A percentile compares a stretch with the other conserved stretches of the same genome.
phyloP scores from a whole-genome alignment of 2,888 invertebrate species.

The Choreutis nemorana region DNA sequence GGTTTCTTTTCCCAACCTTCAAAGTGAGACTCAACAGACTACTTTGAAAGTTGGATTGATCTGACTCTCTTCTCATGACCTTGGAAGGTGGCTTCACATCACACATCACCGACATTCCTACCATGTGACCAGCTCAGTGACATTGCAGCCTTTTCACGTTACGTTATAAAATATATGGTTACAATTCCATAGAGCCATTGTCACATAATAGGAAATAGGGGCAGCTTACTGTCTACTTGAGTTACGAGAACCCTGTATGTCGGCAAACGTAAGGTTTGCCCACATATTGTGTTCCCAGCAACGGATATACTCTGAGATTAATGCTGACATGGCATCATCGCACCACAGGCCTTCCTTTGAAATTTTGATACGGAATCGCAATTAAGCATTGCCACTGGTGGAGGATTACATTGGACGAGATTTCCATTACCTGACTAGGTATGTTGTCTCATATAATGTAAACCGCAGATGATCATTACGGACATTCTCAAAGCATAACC shows the following conservation, averaged over 20 bases:
- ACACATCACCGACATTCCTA: conserved; percentile 37
- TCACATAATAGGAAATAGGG: conserved; percentile 38
- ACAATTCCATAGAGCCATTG: conserved; percentile 40
- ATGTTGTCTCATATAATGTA: conserved; percentile 24
- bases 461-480: conserved; percentile 19
- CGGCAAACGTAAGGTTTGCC: conserved; percentile 33
- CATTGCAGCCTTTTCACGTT: conserved; percentile 29
- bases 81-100: conserved; percentile 36
- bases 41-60: too few species aligned
- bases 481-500: conserved; percentile 42
- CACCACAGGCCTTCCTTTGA: conserved; percentile 20
- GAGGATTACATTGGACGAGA: conserved; percentile 25
- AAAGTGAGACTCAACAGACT: too few species aligned
- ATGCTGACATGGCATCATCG: conserved; percentile 13
- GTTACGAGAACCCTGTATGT: conserved; percentile 56
- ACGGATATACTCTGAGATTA: conserved; percentile 35
- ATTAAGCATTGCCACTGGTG: conserved; percentile 22
- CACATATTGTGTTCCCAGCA: conserved; percentile 50
- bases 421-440: conserved; percentile 11
- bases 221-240: conserved; percentile 45
- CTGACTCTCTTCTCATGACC: too few species aligned
- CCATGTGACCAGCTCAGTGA: conserved; percentile 36
- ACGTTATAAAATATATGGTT: conserved; percentile 13
- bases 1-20: too few species aligned
- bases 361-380: conserved; percentile 7